Percentiles rank a stretch among this genome's conserved stretches.
Evolutionary conservation across 2,113 vertebrate species (phyloP).

Genomic region (Syngnathoides biaculeatus): DNA sequence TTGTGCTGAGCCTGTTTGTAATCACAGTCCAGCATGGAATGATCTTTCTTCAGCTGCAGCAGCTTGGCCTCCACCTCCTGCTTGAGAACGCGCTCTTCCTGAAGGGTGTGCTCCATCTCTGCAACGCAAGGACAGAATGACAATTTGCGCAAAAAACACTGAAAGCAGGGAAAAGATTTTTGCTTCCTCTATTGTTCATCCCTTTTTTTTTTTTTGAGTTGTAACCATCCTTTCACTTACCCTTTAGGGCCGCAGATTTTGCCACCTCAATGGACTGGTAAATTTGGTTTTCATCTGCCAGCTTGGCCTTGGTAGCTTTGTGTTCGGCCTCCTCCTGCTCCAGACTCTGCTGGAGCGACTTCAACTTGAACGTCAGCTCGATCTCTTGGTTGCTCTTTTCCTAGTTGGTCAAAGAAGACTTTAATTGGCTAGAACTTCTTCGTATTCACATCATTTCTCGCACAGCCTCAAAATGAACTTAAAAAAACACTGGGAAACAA

Average conservation of each 20-base stretch:
- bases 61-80: slow-evolving; percentile 86
- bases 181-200: background rate
- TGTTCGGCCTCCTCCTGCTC: slow-evolving; percentile 94
- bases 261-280: slow-evolving; percentile 91
- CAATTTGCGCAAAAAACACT: background rate
- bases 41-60: slow-evolving; percentile 86
- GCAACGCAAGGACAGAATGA: slow-evolving; percentile 12
- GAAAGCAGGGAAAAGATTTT: background rate
- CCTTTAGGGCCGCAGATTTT: slow-evolving; percentile 92
- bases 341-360: slow-evolving; percentile 88
- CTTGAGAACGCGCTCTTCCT: slow-evolving; percentile 84
- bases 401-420: slow-evolving; percentile 59
- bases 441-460: background rate
- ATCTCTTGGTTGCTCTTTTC: slow-evolving; percentile 95
- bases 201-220: background rate
- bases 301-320: slow-evolving; percentile 84
- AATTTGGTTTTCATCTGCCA: slow-evolving; percentile 86
- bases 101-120: slow-evolving; percentile 89
- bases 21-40: slow-evolving; percentile 89
- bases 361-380: slow-evolving; percentile 91
- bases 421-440: background rate
- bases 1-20: slow-evolving; percentile 85
- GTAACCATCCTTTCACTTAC: slow-evolving; percentile 53
- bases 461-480: background rate
- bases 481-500: slow-evolving; percentile 33